A percentile compares a stretch with the other conserved stretches of the same genome.
These are phyloP conservation scores for Nesidiocoris tenuis DNA, from an alignment of 2,888 invertebrate genomes.

Conservation along the genomic window DNA sequence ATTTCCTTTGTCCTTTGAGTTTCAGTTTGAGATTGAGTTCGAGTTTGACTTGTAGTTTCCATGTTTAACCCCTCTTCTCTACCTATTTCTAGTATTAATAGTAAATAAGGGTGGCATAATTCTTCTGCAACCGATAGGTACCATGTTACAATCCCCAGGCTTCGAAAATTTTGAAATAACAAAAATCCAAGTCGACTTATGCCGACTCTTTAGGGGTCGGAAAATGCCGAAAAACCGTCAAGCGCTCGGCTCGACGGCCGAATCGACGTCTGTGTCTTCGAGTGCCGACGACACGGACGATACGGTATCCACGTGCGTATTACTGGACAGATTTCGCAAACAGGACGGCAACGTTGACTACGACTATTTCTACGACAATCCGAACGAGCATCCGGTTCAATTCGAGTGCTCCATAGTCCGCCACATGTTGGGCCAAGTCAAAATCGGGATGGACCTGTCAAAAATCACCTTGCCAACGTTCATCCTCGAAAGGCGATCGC, in stretches of 20 bases:
- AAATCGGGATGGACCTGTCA: slow-evolving; percentile 99
- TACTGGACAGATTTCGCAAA: slow-evolving; percentile 29
- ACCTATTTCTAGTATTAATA: too few species aligned
- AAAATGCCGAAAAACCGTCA: not conserved
- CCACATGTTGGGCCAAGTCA: slow-evolving; percentile 94
- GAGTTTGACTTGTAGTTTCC: too few species aligned
- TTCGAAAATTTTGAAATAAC: too few species aligned
- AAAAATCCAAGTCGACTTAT: too few species aligned
- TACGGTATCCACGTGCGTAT: not conserved
- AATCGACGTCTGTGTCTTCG: not conserved
- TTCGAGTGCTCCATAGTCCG: slow-evolving; percentile 89
- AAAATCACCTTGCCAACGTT: slow-evolving; percentile 98
- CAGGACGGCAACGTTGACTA: slow-evolving; percentile 76
- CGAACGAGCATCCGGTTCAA: slow-evolving; percentile 76
- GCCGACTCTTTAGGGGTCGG: too few species aligned
- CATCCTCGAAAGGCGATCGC: slow-evolving; percentile 92
- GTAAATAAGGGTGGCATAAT: too few species aligned
- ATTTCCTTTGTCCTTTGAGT: too few species aligned
- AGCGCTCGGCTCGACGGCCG: not conserved
- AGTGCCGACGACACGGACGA: not conserved
- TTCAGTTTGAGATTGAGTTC: too few species aligned
- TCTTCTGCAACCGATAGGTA: too few species aligned
- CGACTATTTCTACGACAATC: slow-evolving; percentile 88
- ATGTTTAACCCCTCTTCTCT: too few species aligned
- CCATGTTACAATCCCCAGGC: too few species aligned